Evolutionary conservation across 1,140 invertebrate genomes (phyloP).

Genomic region (Drosophila punjabiensis): DNA sequence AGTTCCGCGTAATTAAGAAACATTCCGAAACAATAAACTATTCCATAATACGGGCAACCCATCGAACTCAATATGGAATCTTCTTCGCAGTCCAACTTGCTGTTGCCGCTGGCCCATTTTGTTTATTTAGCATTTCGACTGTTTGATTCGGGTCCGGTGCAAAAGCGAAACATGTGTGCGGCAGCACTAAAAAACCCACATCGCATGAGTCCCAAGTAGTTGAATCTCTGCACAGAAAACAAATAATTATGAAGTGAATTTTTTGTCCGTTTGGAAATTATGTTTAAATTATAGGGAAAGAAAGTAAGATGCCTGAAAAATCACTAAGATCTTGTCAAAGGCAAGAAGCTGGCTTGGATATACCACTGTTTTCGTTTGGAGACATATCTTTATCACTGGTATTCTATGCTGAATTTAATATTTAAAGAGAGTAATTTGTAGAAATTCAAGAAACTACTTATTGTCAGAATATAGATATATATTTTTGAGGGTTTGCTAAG

Average conservation of each 20-base stretch:
- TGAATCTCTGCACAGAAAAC: conserved; percentile 40
- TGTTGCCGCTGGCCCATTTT: conserved; percentile 17
- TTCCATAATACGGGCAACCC: conserved; percentile 61
- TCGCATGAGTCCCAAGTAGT: conserved; percentile 32
- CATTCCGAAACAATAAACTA: conserved; percentile 80
- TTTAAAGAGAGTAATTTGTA: no score
- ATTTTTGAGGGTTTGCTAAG: no score
- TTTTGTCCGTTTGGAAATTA: no score
- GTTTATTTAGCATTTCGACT: conserved; percentile 56
- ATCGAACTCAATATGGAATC: conserved; percentile 66
- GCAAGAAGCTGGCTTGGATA: no score
- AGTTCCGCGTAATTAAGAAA: conserved; percentile 83
- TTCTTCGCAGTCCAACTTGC: conserved; percentile 14
- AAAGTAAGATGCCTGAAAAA: no score
- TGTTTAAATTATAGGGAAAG: no score
- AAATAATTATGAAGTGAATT: not conserved
- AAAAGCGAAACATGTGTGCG: conserved; percentile 76
- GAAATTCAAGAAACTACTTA: no score
- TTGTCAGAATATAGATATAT: no score
- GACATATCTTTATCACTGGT: not conserved
- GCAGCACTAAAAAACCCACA: conserved; percentile 64
- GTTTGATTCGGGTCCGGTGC: conserved; percentile 45
- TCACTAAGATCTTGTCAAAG: not conserved
- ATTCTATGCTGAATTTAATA: no score
- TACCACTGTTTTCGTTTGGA: not conserved